Percentiles rank a stretch among this genome's conserved stretches.
These are phyloP conservation scores for Polylopha cassiicola DNA, from an alignment of 2,888 invertebrate species.

Conservation along the genomic window DNA sequence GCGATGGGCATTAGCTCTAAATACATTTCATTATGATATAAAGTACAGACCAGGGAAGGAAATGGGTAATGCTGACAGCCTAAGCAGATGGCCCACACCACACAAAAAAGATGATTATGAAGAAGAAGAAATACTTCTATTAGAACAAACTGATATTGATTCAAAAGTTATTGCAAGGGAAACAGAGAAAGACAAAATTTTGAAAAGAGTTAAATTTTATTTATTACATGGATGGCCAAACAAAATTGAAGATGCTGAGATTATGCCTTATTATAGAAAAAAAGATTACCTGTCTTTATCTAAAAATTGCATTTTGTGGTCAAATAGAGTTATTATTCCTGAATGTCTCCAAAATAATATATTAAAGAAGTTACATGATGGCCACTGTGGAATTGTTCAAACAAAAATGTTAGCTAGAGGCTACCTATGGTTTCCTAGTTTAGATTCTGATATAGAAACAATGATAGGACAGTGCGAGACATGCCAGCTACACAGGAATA, in stretches of 20 bases:
- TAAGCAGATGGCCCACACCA: constrained; percentile 13
- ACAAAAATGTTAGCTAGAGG: background rate
- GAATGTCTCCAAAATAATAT: background rate
- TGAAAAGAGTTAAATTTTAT: constrained; percentile 10
- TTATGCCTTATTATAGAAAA: constrained; percentile 18
- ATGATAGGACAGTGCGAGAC: background rate
- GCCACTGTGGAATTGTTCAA: background rate
- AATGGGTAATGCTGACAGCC: constrained; percentile 18
- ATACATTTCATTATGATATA: constrained; percentile 3
- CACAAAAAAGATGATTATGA: too few species aligned
- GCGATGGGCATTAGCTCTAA: constrained; percentile 12
- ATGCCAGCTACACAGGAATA: constrained; percentile 1
- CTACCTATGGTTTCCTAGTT: background rate
- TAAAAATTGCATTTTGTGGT: constrained; percentile 25
- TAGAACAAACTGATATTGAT: background rate
- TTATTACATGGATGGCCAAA: constrained; percentile 25
- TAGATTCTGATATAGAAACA: background rate
- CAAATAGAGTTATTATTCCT: constrained; percentile 22
- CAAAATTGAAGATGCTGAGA: constrained; percentile 7
- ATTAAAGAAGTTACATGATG: background rate
- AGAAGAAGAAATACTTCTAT: constrained; percentile 9
- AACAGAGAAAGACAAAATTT: constrained; percentile 2
- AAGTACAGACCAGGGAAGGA: constrained; percentile 10
- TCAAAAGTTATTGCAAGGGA: constrained; percentile 2
- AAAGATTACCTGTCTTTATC: constrained; percentile 7